phyloP scores from a whole-genome alignment of 2,888 invertebrate species.

The Stenichneumon culpator region DNA sequence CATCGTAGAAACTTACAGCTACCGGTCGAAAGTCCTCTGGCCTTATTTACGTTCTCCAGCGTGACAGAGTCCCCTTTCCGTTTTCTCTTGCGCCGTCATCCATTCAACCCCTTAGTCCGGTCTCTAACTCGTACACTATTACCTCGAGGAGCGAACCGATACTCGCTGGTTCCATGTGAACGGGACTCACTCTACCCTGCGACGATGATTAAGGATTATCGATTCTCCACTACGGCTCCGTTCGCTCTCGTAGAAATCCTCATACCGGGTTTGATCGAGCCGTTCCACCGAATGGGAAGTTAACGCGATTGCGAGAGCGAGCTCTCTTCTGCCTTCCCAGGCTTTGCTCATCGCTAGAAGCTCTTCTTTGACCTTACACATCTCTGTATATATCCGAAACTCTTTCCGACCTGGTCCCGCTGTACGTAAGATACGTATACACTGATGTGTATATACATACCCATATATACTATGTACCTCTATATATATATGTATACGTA shows the following conservation, averaged over 20 bases:
- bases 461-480: neutral
- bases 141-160: slow-evolving; percentile 2
- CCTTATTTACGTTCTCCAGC: slow-evolving; percentile 53
- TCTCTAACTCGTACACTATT: slow-evolving; percentile 1
- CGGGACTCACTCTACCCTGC: slow-evolving; percentile 28
- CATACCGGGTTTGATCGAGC: neutral
- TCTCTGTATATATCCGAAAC: slow-evolving; percentile 2
- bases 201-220: slow-evolving; percentile 65
- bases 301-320: slow-evolving; percentile 37
- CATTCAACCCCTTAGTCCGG: slow-evolving; percentile 23
- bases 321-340: slow-evolving; percentile 3
- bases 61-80: slow-evolving; percentile 17
- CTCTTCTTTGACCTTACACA: slow-evolving; percentile 52
- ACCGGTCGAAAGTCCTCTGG: slow-evolving; percentile 40
- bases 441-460: neutral
- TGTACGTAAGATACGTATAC: neutral
- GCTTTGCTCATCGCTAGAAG: slow-evolving; percentile 42
- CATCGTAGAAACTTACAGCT: slow-evolving; percentile 52
- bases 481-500: neutral
- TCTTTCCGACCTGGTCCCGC: neutral
- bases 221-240: slow-evolving; percentile 41
- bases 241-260: slow-evolving; percentile 23
- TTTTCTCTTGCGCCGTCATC: slow-evolving; percentile 21
- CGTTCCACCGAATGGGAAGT: slow-evolving; percentile 47
- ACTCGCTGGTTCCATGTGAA: slow-evolving; percentile 34